Percentiles rank a stretch among this genome's conserved stretches.
phyloP scores from a whole-genome alignment of 2,888 invertebrate genomes.

The Idaea aversata region DNA sequence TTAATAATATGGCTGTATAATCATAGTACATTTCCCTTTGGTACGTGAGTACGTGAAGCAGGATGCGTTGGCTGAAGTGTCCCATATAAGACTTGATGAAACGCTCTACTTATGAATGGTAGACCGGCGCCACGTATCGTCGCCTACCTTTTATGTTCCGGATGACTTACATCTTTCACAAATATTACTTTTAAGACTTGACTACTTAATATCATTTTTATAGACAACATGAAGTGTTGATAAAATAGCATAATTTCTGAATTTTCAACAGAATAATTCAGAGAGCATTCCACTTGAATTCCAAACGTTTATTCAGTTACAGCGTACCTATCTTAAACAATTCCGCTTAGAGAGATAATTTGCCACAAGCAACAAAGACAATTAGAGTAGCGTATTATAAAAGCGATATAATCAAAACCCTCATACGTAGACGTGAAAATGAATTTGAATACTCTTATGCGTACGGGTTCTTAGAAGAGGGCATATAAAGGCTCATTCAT shows the following conservation, averaged over 20 bases:
- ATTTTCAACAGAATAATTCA: background rate
- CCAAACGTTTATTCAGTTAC: background rate
- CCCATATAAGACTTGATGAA: constrained; percentile 1
- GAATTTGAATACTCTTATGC: constrained; percentile 18
- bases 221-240: background rate
- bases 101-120: background rate
- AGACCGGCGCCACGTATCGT: background rate
- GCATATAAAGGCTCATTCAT: constrained; percentile 36
- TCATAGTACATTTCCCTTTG: background rate
- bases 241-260: background rate
- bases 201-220: background rate
- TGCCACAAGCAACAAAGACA: constrained; percentile 19
- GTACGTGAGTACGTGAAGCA: background rate
- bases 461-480: constrained; percentile 30
- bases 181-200: background rate
- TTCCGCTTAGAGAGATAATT: constrained; percentile 9
- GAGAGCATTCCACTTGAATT: background rate
- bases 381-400: constrained; percentile 21
- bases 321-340: background rate
- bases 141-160: background rate
- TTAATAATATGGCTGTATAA: background rate
- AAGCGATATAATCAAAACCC: constrained; percentile 23
- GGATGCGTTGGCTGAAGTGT: background rate
- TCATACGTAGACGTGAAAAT: constrained; percentile 20
- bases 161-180: background rate